Conservation (phyloP, 2,797 vertebrate genomes). For the Sebastes itinus region DNA sequence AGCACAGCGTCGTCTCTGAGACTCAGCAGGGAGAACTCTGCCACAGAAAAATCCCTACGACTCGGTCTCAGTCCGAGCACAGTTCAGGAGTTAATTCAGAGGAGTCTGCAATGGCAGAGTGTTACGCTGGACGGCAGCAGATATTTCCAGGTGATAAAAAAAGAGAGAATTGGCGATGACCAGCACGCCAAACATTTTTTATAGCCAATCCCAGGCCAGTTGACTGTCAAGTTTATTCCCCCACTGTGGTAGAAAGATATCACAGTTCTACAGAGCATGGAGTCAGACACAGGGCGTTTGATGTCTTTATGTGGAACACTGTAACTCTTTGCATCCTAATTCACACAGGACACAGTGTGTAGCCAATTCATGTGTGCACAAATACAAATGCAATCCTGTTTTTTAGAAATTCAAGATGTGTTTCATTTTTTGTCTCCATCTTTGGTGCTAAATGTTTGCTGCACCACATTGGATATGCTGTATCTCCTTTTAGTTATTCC, state of each 20-base stretch:
- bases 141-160: conserved; percentile 41
- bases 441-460: background rate
- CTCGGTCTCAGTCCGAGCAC: conserved; percentile 52
- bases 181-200: conserved; percentile 19
- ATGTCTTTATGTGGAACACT: conserved; percentile 20
- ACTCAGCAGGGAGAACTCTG: conserved; percentile 41
- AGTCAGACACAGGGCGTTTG: conserved; percentile 2
- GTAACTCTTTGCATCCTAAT: background rate
- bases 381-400: background rate
- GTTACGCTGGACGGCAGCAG: conserved; percentile 24
- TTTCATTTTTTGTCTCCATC: background rate
- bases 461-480: background rate
- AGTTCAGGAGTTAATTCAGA: conserved; percentile 65
- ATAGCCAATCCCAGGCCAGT: conserved; percentile 18
- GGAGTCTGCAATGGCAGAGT: conserved; percentile 32
- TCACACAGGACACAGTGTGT: background rate
- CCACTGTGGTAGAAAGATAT: conserved; percentile 1
- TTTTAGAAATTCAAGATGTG: background rate
- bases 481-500: background rate
- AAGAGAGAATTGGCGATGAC: conserved; percentile 16
- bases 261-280: background rate
- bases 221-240: conserved; percentile 31
- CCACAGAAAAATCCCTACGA: conserved; percentile 27
- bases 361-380: background rate
- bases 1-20: conserved; percentile 42